A percentile compares a stretch with the other conserved stretches of the same genome.
These are phyloP conservation scores for Falco punctatus DNA, from an alignment of 2,113 vertebrate species.

Conservation along the genomic window DNA sequence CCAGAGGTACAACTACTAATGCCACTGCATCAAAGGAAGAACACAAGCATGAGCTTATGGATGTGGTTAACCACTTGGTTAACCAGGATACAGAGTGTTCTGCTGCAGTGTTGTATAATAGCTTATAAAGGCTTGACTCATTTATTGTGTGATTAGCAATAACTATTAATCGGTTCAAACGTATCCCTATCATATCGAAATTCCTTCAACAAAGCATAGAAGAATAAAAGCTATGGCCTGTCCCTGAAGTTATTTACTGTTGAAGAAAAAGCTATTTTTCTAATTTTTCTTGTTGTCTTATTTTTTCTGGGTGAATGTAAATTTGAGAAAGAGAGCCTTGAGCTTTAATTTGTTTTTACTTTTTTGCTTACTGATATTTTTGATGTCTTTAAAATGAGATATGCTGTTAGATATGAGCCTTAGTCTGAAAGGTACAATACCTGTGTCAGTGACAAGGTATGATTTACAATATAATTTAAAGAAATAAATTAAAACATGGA, in stretches of 20 bases:
- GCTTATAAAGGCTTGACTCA: not conserved
- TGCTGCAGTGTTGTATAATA: conserved; percentile 36
- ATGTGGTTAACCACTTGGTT: conserved; percentile 1
- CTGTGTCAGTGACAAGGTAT: not conserved
- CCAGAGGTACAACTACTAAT: not conserved
- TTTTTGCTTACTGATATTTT: not conserved
- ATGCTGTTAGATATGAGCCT: not conserved
- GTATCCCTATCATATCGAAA: not conserved
- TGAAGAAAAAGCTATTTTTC: not conserved
- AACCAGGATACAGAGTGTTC: not conserved
- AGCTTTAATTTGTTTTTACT: not conserved
- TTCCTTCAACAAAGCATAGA: not conserved
- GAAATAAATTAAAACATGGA: not conserved
- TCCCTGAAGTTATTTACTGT: not conserved
- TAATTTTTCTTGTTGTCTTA: not conserved
- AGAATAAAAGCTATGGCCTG: not conserved
- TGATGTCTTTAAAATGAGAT: not conserved
- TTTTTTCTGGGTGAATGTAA: not conserved
- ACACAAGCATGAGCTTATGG: not conserved
- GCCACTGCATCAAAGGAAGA: not conserved
- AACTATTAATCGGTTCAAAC: not conserved
- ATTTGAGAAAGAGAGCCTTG: not conserved
- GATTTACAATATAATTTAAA: not conserved
- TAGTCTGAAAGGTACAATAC: not conserved
- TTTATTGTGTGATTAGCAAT: not conserved